These are phyloP conservation scores for Anhinga anhinga DNA, from an alignment of 2,113 vertebrate genomes.

Conservation along the genomic window DNA sequence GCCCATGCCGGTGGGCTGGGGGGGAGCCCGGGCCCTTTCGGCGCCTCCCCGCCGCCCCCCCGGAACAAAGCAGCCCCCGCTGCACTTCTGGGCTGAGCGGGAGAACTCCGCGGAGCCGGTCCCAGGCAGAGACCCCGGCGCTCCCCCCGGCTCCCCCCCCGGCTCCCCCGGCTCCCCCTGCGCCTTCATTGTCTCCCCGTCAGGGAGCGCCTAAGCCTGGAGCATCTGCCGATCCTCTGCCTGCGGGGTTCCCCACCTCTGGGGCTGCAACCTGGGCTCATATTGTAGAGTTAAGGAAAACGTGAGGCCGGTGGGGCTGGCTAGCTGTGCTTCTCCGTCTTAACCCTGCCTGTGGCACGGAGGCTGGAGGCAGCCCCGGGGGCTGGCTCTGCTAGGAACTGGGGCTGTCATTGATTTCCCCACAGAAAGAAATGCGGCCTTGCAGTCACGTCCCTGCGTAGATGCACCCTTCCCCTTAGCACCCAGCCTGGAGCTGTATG, in stretches of 20 bases:
- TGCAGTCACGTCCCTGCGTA: neutral
- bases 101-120: neutral
- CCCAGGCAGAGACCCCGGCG: neutral
- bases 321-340: neutral
- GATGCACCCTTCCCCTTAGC: neutral
- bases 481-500: neutral
- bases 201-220: neutral
- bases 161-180: neutral
- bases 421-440: neutral
- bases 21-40: neutral
- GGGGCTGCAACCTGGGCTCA: neutral
- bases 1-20: neutral
- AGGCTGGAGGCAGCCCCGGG: neutral
- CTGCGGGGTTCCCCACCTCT: neutral
- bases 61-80: conserved; percentile 12
- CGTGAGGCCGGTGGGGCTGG: neutral
- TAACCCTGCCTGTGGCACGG: neutral
- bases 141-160: neutral
- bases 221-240: neutral
- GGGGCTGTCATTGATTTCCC: neutral
- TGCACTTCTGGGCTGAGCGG: neutral
- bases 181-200: conserved; percentile 10
- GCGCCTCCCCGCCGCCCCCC: neutral
- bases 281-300: neutral
- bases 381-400: neutral